Base-by-base conservation (phyloP, 2,113 vertebrate species). In the Theropithecus gelada region DNA sequence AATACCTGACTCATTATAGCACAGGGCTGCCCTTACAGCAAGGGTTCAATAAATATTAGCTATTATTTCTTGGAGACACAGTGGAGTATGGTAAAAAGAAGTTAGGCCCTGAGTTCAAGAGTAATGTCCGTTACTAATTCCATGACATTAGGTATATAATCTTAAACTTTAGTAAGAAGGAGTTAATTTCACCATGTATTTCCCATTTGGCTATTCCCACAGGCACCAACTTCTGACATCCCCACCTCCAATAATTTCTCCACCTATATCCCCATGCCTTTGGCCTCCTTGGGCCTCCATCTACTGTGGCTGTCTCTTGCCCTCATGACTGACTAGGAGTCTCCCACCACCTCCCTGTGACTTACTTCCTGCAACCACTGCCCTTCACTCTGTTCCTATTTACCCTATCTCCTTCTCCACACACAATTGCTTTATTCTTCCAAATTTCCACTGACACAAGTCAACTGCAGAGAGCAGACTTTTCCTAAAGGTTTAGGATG, bases 221-320 rank as follows among this genome's bases (percentile, higher is more conserved):
- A 64, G 12, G 61, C 27, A 64, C 61, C 25, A 14, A 27, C 30
- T 64, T 32, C 61, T 3, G 3, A 8, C 8, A 23, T 32, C 57
- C 50, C 4, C 0, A 4, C 43, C 20, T 5, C 11, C 4, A 10
- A 0, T 1, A 6, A 10, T 18, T 13, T 27, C 70, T 79, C 89
- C 11, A 2, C 20, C 57, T 2, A 1, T 48, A 17, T 35, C n/a
- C 30, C 64, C 22, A 64, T 0, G 3, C 4, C 25, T 18, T 50
- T 20, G 64, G 40, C 1, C 68, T 50, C n/a, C 64, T 66, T 1
- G 27, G 12, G 8, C 14, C 13, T 79, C 61, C 4, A 12, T 8
- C 27, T 18, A 0, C 23, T 16, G 22, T 0, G 8, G 23, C 8
- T 1, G 7, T 12, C n/a, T 70, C 57, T 38, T 23, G 2, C 35